Base-by-base conservation (phyloP, 2,113 vertebrate genomes). In the Hippocampus zosterae region DNA sequence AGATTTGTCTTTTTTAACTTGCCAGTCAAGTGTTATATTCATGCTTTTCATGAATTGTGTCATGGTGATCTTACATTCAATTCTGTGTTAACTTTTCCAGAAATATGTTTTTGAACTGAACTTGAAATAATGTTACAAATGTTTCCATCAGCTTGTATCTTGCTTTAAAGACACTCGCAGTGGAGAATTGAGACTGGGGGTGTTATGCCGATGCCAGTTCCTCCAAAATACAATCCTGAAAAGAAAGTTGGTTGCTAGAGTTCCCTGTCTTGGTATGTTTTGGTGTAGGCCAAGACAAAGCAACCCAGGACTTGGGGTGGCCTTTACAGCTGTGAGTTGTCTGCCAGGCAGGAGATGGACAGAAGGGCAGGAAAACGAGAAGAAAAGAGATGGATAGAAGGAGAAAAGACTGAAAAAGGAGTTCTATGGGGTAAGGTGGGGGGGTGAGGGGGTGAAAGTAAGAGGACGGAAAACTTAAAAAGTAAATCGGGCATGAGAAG, bases 271-370 rank as follows among this genome's bases (percentile, higher is more conserved):
- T 11, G 82, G 87, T 81, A 91, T 90, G 87, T 85, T 88, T 76
- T 80, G 80, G 76, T 80, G 78, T 71, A 78, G 72, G 81, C 73
- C 42, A 18, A 81, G 76, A 91, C 88, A 92, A 91, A 90, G 82
- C 88, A 81, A 76, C 83, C 78, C 69, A 79, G 88, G 84, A 92
- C 80, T 74, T 70, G 75, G 69, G 80, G 52, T 90, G 86, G 84
- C 85, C 79, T 79, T 48, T 88, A 84, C 82, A 91, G 87, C 88
- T 91, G 87, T 85, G 90, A 89, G 86, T 87, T 90, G 91, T 89
- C 87, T 83, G 78, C 82, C 79, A 90, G 82, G 82, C 87, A 65
- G 73, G 53, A 81, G 81, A 82, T 76, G 69, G 46, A 78, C 11
- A 64, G 71, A 65, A 55, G 68, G 72, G 56, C 57, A 74, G 79